phyloP scores from a whole-genome alignment of 2,113 vertebrate species.

The Callaeas wilsoni region DNA sequence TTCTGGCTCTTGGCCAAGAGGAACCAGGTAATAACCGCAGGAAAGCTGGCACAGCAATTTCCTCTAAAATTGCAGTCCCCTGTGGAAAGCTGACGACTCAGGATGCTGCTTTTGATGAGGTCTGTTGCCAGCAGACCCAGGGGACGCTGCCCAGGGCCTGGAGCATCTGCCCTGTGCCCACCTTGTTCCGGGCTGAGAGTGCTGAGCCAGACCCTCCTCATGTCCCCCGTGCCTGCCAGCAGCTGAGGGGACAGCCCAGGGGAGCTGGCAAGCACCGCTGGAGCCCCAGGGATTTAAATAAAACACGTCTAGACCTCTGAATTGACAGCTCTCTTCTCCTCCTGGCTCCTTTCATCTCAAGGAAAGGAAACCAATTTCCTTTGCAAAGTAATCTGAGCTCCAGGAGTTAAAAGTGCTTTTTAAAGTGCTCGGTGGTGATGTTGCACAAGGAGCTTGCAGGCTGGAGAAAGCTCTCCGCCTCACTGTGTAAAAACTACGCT shows the following conservation, averaged over 20 bases:
- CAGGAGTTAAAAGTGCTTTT: constrained; percentile 6
- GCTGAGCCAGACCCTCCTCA: too few relatives aligned
- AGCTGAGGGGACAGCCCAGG: neutral
- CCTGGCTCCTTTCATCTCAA: neutral
- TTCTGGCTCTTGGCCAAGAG: neutral
- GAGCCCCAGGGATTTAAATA: neutral
- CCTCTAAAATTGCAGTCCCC: neutral
- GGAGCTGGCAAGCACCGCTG: neutral
- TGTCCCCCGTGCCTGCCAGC: neutral
- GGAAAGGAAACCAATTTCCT: constrained; percentile 27
- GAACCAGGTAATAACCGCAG: neutral
- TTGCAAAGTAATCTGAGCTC: constrained; percentile 7
- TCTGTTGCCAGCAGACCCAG: neutral
- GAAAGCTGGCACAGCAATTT: neutral
- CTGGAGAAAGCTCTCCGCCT: neutral
- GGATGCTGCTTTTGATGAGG: neutral
- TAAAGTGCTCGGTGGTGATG: neutral
- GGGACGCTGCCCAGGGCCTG: fast-evolving
- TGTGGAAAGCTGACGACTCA: neutral
- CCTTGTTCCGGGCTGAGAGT: too few relatives aligned
- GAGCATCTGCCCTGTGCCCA: neutral
- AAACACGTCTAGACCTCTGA: neutral
- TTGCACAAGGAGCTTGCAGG: neutral
- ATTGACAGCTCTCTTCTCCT: neutral
- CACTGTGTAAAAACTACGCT: constrained; percentile 4